Conservation (phyloP, 1,140 invertebrate genomes). For the Hermatobates lingyangjiaoensis region DNA sequence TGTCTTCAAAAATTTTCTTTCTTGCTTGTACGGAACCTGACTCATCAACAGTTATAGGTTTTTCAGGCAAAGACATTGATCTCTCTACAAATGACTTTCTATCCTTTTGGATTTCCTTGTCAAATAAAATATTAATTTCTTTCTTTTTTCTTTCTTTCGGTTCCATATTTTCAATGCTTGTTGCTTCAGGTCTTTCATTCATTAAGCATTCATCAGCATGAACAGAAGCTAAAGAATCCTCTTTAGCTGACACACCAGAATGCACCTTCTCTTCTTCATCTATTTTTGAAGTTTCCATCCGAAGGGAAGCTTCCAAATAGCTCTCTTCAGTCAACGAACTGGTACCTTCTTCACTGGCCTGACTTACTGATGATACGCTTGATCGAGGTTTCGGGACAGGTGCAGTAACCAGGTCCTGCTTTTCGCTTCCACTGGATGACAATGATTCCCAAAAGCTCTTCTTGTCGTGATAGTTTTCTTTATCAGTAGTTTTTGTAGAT, state of each 20-base stretch:
- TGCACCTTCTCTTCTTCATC: constrained; percentile 9
- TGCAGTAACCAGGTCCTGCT: constrained; percentile 10
- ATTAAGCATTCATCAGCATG: constrained; percentile 9
- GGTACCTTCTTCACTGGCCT: background rate
- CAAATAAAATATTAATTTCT: background rate
- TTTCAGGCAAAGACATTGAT: constrained; percentile 27
- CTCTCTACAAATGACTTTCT: too few species aligned
- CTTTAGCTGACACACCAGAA: constrained; percentile 17
- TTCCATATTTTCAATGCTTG: background rate
- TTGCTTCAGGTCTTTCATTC: background rate
- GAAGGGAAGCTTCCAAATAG: constrained; percentile 17
- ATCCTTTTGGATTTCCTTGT: background rate
- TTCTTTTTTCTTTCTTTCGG: background rate
- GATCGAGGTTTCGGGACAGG: constrained; percentile 26
- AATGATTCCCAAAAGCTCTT: constrained; percentile 31
- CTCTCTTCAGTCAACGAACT: constrained; percentile 9
- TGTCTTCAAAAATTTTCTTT: constrained; percentile 28
- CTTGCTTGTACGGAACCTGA: constrained; percentile 21
- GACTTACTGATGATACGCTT: constrained; percentile 15
- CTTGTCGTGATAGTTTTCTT: constrained; percentile 20
- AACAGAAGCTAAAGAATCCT: constrained; percentile 13
- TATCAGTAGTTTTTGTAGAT: constrained; percentile 5
- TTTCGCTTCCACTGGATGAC: constrained; percentile 7
- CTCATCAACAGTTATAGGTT: constrained; percentile 23
- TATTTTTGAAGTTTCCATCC: constrained; percentile 17